Percentiles rank a stretch among this genome's conserved stretches.
phyloP scores from a whole-genome alignment of 2,888 invertebrate genomes.

The Nymphalis urticae region DNA sequence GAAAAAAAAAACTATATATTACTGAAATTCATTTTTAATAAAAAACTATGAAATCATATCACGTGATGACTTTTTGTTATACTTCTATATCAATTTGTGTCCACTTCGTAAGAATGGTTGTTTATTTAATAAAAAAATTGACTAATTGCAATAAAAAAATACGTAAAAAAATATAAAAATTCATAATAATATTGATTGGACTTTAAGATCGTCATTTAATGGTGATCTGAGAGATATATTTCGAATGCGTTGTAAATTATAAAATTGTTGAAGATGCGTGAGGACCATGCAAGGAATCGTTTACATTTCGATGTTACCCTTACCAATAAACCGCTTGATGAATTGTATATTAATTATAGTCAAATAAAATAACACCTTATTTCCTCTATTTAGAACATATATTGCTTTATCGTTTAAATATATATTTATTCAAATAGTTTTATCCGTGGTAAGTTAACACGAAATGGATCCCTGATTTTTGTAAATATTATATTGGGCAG shows the following conservation, averaged over 20 bases:
- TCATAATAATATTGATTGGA: slow-evolving; percentile 35
- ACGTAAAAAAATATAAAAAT: slow-evolving; percentile 35
- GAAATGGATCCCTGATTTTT: slow-evolving; percentile 52
- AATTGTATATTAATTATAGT: slow-evolving; percentile 14
- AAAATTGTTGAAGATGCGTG: slow-evolving; percentile 45
- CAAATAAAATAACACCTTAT: slow-evolving; percentile 10
- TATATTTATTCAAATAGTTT: slow-evolving; percentile 14
- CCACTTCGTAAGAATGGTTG: background rate
- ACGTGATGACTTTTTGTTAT: background rate
- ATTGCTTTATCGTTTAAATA: slow-evolving; percentile 18
- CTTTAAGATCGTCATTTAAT: slow-evolving; percentile 61
- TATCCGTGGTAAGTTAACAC: slow-evolving; percentile 35
- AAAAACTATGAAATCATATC: background rate
- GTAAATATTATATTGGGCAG: slow-evolving; percentile 72
- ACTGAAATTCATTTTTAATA: background rate
- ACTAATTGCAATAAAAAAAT: slow-evolving; percentile 34
- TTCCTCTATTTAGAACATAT: slow-evolving; percentile 3
- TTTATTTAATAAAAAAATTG: background rate
- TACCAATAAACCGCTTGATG: slow-evolving; percentile 11
- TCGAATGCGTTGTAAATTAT: slow-evolving; percentile 62
- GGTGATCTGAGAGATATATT: slow-evolving; percentile 50
- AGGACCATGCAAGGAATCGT: slow-evolving; percentile 52
- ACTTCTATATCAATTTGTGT: background rate
- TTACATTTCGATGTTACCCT: slow-evolving; percentile 41
- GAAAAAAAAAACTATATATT: background rate